A percentile compares a stretch with the other conserved stretches of the same genome.
Conservation (phyloP, 2,888 invertebrate genomes). For the Spisula solida region DNA sequence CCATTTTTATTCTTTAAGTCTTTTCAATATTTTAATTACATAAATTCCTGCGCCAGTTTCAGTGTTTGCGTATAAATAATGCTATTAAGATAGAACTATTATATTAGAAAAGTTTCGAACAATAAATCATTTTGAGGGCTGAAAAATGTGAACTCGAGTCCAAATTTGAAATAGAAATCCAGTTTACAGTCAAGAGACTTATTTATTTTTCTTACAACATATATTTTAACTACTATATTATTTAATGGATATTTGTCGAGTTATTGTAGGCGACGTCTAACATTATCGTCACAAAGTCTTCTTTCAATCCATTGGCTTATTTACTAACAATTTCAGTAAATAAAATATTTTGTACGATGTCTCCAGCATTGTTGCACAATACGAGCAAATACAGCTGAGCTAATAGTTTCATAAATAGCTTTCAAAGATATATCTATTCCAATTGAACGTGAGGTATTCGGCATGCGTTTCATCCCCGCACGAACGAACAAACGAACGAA, state of each 20-base stretch:
- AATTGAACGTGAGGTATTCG: too few species aligned
- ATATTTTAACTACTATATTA: neutral
- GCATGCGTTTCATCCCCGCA: too few species aligned
- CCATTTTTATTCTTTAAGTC: neutral
- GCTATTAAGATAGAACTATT: neutral
- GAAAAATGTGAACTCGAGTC: neutral
- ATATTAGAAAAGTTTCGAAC: neutral
- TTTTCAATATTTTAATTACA: constrained; percentile 9
- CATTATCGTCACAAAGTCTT: neutral
- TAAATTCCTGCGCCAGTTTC: neutral
- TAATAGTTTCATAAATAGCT: neutral
- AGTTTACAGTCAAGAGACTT: neutral
- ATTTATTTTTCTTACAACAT: neutral
- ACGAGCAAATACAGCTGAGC: neutral
- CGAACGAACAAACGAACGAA: too few species aligned
- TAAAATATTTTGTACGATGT: neutral
- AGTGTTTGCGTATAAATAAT: constrained; percentile 8
- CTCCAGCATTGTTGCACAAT: neutral
- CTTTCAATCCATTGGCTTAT: neutral
- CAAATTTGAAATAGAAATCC: neutral
- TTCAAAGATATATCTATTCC: too few species aligned
- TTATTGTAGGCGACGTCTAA: neutral
- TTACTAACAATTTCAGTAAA: neutral
- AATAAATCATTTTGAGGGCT: neutral
- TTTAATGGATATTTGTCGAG: neutral